phyloP scores from a whole-genome alignment of 2,797 vertebrate species.

The Megalops cyprinoides region DNA sequence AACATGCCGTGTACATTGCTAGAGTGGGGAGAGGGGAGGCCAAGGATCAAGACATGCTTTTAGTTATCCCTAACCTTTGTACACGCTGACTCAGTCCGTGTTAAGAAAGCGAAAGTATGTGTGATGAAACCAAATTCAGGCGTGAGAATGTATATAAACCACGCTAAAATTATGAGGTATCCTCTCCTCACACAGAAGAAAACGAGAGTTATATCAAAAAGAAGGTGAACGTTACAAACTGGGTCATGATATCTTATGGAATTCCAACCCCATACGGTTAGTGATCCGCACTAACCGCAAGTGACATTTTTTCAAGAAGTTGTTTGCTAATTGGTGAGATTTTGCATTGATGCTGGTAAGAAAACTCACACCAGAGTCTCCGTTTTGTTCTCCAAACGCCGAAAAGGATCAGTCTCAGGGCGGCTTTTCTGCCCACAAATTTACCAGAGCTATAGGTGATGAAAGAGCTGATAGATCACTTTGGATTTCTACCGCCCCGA shows the following conservation, averaged over 20 bases:
- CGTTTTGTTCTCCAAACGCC: constrained; percentile 32
- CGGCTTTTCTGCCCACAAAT: constrained; percentile 36
- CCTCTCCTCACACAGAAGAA: neutral
- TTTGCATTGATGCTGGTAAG: constrained; percentile 46
- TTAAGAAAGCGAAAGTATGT: neutral
- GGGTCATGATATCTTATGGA: constrained; percentile 43
- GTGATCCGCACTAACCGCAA: constrained; percentile 61
- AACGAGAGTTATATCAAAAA: neutral
- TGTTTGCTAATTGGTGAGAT: constrained; percentile 58
- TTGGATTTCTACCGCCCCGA: constrained; percentile 30
- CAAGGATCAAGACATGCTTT: neutral
- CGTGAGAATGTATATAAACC: neutral
- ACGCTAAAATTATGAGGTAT: neutral
- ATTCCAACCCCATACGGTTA: constrained; percentile 57
- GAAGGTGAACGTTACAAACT: neutral
- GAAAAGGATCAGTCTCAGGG: constrained; percentile 40
- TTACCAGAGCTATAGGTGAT: constrained; percentile 50
- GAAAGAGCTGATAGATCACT: constrained; percentile 45
- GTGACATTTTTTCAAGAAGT: constrained; percentile 53
- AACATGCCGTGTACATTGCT: constrained; percentile 49
- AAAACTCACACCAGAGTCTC: constrained; percentile 38
- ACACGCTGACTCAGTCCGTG: constrained; percentile 29
- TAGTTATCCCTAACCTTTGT: neutral
- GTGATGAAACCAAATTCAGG: neutral
- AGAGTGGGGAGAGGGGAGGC: neutral